Evolutionary conservation across 2,888 invertebrate species (phyloP).

Genomic region (Eristalinus sepulchralis): DNA sequence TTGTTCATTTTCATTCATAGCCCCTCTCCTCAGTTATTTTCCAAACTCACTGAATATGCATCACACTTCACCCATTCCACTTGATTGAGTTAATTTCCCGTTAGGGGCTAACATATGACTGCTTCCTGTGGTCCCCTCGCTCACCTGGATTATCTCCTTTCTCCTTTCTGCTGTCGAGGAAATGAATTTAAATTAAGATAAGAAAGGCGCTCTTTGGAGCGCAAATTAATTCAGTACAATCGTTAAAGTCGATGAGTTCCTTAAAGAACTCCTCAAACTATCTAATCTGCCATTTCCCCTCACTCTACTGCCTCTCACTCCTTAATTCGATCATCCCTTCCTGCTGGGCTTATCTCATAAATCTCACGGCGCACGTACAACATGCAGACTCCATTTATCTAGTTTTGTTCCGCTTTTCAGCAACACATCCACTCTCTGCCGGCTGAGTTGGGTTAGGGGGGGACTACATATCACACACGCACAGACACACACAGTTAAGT

Average conservation of each 20-base stretch:
- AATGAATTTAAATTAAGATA: background rate
- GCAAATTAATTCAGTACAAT: background rate
- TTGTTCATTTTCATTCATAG: background rate
- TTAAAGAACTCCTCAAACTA: background rate
- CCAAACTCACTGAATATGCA: background rate
- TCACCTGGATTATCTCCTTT: background rate
- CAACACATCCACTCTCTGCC: background rate
- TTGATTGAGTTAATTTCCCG: background rate
- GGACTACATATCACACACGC: background rate
- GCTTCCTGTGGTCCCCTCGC: background rate
- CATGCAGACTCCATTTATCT: constrained; percentile 26
- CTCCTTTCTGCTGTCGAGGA: background rate
- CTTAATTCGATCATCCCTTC: background rate
- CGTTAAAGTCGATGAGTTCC: background rate
- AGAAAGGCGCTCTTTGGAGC: background rate
- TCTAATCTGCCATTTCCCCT: no score
- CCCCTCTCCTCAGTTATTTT: background rate
- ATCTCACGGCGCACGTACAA: constrained; percentile 6
- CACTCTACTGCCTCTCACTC: background rate
- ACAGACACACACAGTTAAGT: background rate
- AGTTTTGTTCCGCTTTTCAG: background rate
- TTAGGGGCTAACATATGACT: background rate
- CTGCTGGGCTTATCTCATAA: constrained; percentile 19
- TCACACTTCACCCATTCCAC: background rate
- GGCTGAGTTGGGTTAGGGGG: background rate